Evolutionary conservation across 2,888 invertebrate genomes (phyloP).

Genomic region (Arge pagana): DNA sequence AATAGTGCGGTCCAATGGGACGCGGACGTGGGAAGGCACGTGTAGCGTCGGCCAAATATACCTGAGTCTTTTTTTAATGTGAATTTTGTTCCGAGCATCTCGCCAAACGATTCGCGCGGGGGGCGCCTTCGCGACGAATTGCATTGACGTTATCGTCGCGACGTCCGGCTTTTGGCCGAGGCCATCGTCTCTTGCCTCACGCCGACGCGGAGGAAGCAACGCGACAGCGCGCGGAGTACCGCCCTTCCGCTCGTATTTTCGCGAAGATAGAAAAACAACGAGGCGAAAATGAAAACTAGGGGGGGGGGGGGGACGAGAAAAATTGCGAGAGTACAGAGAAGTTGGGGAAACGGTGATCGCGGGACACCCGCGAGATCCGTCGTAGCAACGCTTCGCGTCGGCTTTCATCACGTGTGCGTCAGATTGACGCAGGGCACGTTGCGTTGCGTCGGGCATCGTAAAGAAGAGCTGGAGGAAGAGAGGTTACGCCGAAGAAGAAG

Average conservation of each 20-base stretch:
- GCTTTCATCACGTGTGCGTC: slow-evolving; percentile 1
- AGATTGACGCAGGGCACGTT: slow-evolving; percentile 2
- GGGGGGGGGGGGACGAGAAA: not conserved
- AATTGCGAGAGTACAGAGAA: not conserved
- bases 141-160: too few species aligned
- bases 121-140: too few species aligned
- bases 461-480: not conserved
- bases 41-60: too few species aligned
- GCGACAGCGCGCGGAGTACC: not conserved
- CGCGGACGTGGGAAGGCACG: too few species aligned
- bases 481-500: slow-evolving; percentile 17
- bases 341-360: not conserved
- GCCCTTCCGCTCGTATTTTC: not conserved
- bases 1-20: too few species aligned
- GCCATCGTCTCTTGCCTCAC: not conserved
- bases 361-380: too few species aligned
- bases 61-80: too few species aligned
- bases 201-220: not conserved
- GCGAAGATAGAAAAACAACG: not conserved
- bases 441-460: not conserved
- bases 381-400: not conserved
- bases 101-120: too few species aligned
- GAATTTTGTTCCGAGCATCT: too few species aligned
- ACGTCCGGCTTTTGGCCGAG: too few species aligned
- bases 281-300: not conserved